A percentile compares a stretch with the other conserved stretches of the same genome.
phyloP scores from a whole-genome alignment of 1,140 invertebrate genomes.

The Branchinecta lynchi region DNA sequence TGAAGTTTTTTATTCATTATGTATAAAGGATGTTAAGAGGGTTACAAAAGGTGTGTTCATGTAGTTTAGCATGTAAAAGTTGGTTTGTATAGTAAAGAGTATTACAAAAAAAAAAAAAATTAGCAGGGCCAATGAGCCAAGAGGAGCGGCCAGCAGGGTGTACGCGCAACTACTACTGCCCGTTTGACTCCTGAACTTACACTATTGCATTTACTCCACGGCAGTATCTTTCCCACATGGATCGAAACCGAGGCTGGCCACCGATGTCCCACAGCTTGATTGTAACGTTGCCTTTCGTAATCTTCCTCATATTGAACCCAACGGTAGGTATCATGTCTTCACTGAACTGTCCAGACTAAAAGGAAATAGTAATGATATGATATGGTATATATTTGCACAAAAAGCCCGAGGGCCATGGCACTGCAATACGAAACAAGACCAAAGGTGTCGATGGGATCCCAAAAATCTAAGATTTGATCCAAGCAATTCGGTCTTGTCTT shows the following conservation, averaged over 20 bases:
- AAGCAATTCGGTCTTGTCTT: too few species aligned
- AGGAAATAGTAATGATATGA: constrained; percentile 25
- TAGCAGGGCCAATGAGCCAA: too few species aligned
- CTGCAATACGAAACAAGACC: background rate
- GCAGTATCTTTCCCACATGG: constrained; percentile 99
- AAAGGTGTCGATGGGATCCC: too few species aligned
- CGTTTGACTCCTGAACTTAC: constrained; percentile 38
- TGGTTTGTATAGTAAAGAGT: too few species aligned
- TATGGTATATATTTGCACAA: background rate
- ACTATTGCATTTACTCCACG: constrained; percentile 99
- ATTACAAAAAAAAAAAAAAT: too few species aligned
- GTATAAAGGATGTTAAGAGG: too few species aligned
- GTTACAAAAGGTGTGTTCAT: too few species aligned
- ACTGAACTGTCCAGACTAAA: constrained; percentile 90
- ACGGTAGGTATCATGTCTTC: constrained; percentile 99
- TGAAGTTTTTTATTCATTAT: too few species aligned
- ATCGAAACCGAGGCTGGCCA: constrained; percentile 94
- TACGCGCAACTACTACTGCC: too few species aligned
- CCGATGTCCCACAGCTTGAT: constrained; percentile 99
- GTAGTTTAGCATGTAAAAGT: too few species aligned
- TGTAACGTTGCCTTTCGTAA: constrained; percentile 98
- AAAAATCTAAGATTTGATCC: too few species aligned
- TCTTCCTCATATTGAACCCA: constrained; percentile 99
- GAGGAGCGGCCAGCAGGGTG: too few species aligned
- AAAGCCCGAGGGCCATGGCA: background rate